These are phyloP conservation scores for Amphibalanus amphitrite DNA, from an alignment of 1,140 invertebrate genomes.

Conservation along the genomic window DNA sequence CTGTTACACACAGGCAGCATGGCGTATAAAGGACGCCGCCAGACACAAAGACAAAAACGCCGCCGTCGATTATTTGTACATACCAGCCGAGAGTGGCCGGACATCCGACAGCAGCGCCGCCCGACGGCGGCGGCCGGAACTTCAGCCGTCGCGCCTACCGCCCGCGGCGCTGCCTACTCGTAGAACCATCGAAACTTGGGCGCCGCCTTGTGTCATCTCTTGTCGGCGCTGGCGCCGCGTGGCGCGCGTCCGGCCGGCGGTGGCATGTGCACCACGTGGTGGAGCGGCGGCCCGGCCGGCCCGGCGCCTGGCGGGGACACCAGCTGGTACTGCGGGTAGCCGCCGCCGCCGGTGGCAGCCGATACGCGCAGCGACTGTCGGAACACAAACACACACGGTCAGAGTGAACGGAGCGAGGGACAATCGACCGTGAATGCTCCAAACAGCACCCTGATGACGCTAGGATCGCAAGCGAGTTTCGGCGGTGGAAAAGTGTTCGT, in stretches of 20 bases:
- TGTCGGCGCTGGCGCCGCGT: not conserved
- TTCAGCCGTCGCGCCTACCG: not conserved
- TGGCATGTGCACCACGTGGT: not conserved
- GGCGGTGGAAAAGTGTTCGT: too few species aligned
- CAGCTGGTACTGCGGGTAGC: conserved; percentile 19
- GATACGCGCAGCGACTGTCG: conserved; percentile 11
- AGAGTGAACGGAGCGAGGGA: not conserved
- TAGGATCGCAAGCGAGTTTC: too few species aligned
- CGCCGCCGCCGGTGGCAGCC: conserved; percentile 10
- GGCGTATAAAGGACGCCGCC: not conserved
- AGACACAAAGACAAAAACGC: not conserved
- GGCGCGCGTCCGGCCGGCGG: too few species aligned
- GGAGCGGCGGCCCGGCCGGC: conserved; percentile 4
- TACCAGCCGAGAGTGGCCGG: too few species aligned
- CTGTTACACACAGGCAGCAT: not conserved
- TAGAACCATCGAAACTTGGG: not conserved
- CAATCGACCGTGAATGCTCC: too few species aligned
- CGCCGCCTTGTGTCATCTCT: not conserved
- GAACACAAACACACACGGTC: conserved; percentile 4
- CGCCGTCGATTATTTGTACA: not conserved
- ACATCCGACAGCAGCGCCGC: not conserved
- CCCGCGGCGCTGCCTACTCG: not conserved
- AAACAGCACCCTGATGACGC: too few species aligned
- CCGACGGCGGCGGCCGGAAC: not conserved
- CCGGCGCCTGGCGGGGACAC: conserved; percentile 16